Conservation (phyloP, 2,797 vertebrate species). For the Coreius guichenoti region DNA sequence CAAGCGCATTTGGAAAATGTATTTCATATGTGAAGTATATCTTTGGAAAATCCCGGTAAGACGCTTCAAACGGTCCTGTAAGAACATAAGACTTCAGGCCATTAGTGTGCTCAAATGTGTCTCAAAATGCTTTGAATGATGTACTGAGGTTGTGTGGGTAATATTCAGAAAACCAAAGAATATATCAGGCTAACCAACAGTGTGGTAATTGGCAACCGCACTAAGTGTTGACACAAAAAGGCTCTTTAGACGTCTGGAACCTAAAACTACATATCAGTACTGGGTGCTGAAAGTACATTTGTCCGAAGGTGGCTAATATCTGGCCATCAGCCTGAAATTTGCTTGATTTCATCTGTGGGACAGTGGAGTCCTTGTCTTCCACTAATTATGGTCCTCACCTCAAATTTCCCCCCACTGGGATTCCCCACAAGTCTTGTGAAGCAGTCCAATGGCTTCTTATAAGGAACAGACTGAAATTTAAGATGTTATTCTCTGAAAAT, state of each 20-base stretch:
- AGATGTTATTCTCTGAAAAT: slow-evolving; percentile 5
- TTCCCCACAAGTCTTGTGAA: slow-evolving; percentile 37
- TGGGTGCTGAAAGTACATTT: slow-evolving; percentile 65
- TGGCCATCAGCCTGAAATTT: slow-evolving; percentile 57
- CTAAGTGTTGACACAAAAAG: slow-evolving; percentile 60
- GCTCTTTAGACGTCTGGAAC: slow-evolving; percentile 63
- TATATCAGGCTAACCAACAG: slow-evolving; percentile 62
- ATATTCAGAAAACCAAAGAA: slow-evolving; percentile 55
- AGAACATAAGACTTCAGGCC: slow-evolving; percentile 36
- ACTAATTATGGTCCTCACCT: slow-evolving; percentile 76
- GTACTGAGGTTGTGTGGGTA: slow-evolving; percentile 45
- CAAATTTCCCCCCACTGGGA: slow-evolving; percentile 67
- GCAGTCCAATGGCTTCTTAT: not conserved
- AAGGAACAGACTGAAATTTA: not conserved
- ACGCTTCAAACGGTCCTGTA: slow-evolving; percentile 50
- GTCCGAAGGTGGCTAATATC: slow-evolving; percentile 65
- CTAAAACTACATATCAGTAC: slow-evolving; percentile 62
- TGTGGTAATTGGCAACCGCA: slow-evolving; percentile 58
- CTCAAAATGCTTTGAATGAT: slow-evolving; percentile 32
- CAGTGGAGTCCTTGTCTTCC: slow-evolving; percentile 77
- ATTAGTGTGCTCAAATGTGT: slow-evolving; percentile 32
- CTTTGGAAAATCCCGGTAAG: slow-evolving; percentile 55
- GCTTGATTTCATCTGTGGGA: slow-evolving; percentile 73
- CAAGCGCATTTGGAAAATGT: slow-evolving; percentile 60
- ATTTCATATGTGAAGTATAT: slow-evolving; percentile 69